phyloP scores from a whole-genome alignment of 2,888 invertebrate genomes.

The Leptogaster cylindrica region DNA sequence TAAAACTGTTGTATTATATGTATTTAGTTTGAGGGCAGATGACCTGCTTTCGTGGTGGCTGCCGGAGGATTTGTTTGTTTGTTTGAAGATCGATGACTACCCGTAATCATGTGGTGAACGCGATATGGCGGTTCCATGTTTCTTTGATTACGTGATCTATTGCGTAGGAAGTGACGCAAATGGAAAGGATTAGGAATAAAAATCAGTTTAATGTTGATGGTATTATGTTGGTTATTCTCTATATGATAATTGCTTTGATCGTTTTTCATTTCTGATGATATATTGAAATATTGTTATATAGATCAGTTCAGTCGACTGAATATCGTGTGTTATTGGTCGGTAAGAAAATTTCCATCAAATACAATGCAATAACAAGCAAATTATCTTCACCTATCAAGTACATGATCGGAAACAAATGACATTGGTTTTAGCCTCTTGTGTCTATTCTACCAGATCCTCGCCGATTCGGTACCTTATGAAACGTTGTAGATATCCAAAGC shows the following conservation, averaged over 20 bases:
- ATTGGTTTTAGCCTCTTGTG: conserved; percentile 6
- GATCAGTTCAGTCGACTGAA: no score
- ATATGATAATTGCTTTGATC: conserved; percentile 39
- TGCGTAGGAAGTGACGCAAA: conserved; percentile 46
- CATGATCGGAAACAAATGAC: conserved; percentile 38
- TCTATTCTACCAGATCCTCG: conserved; percentile 14
- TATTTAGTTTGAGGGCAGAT: neutral
- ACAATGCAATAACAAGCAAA: conserved; percentile 18
- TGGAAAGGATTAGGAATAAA: conserved; percentile 41
- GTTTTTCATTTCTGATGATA: conserved; percentile 27
- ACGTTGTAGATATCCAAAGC: conserved; percentile 15
- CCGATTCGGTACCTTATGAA: conserved; percentile 9
- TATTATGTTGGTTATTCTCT: conserved; percentile 8
- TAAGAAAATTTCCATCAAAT: neutral
- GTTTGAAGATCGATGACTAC: conserved; percentile 41
- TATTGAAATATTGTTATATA: no score
- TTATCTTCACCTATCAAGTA: conserved; percentile 28
- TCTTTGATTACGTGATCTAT: conserved; percentile 43
- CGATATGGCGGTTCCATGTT: neutral
- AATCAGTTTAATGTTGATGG: conserved; percentile 36
- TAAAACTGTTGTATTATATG: no score
- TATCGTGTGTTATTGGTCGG: no score
- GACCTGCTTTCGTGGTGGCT: conserved; percentile 28
- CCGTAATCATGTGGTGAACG: conserved; percentile 10
- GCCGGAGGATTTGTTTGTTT: conserved; percentile 38